A percentile compares a stretch with the other conserved stretches of the same genome.
Conservation (phyloP, 2,797 vertebrate species). For the Hippopotamyrus pictus region DNA sequence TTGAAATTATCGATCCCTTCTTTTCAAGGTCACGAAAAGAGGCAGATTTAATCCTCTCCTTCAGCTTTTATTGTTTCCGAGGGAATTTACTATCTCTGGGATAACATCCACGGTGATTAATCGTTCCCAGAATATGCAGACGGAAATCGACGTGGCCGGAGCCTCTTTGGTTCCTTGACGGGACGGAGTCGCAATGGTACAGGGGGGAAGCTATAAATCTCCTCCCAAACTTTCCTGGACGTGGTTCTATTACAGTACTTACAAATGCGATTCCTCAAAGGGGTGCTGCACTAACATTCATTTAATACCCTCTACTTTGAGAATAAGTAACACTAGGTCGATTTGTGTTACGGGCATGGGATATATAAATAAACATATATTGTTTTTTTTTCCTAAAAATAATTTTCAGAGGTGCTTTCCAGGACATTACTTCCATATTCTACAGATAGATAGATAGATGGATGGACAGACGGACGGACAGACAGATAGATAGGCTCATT, state of each 20-base stretch:
- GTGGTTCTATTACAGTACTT: no score
- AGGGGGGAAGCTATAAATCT: not conserved
- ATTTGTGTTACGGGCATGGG: not conserved
- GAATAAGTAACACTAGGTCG: not conserved
- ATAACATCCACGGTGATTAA: constrained; percentile 18
- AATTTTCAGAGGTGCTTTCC: not conserved
- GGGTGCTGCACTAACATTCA: not conserved
- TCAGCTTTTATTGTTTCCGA: constrained; percentile 20
- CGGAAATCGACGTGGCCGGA: not conserved
- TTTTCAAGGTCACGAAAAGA: constrained; percentile 25
- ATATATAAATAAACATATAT: not conserved
- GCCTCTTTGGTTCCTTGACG: not conserved
- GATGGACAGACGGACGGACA: not conserved
- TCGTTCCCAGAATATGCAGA: constrained; percentile 11
- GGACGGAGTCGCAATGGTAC: not conserved
- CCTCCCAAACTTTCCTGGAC: not conserved
- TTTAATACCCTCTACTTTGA: not conserved
- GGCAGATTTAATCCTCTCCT: constrained; percentile 14
- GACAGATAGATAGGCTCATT: not conserved
- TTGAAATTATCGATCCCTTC: constrained; percentile 25
- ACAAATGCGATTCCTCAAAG: not conserved
- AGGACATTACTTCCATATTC: not conserved
- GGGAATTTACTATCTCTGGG: constrained; percentile 16
- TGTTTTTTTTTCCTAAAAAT: not conserved
- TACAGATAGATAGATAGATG: not conserved